Base-by-base conservation (phyloP, 2,113 vertebrate genomes). In the Ibidorhyncha struthersii region DNA sequence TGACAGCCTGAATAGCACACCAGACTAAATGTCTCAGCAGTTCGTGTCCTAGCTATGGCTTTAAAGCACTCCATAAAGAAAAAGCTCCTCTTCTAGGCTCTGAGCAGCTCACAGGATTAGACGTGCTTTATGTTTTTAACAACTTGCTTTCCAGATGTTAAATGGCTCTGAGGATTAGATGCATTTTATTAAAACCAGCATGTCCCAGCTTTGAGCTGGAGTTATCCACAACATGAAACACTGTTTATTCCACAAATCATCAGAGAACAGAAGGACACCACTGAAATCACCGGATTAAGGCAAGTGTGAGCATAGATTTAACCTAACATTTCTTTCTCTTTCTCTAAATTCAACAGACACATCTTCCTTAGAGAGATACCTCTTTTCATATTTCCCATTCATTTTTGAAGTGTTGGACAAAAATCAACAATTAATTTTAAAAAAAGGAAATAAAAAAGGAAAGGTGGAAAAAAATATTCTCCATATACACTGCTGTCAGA, bases 61-160 rank as follows among this genome's bases (percentile, higher is more conserved):
- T 90, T 72, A 91, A 91, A 85, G 89, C 53, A 76, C 29, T 65
- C 56, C n/a, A 49, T 70, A 65, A 32, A 72, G 76, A 38, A 88
- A 96, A 97, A 97, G 78, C 81, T 82, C 43, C 77, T 80, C 56
- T 82, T 89, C 52, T 61, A 90, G 66, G 47, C 94, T 94, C 73
- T 81, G 82, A 95, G 89, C 87, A 92, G 79, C 89, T 95, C 89
- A 86, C 53, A 67, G 78, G 92, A 97, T 95, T 89, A 97, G 73
- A 96, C 74, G 92, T 87, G 91, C 92, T 97, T 97, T 95, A 84
- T 63, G 40, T 91, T 97, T 97, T 96, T 96, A 98, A 93, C 90
- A 96, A 97, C 74, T 94, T 97, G 90, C 69, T 92, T 96, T 95
- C 82, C 92, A 95, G 94, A 97, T 90, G 89, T 82, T 95, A 96